Conservation (phyloP, 2,888 invertebrate genomes). For the Drosophila picticornis region DNA sequence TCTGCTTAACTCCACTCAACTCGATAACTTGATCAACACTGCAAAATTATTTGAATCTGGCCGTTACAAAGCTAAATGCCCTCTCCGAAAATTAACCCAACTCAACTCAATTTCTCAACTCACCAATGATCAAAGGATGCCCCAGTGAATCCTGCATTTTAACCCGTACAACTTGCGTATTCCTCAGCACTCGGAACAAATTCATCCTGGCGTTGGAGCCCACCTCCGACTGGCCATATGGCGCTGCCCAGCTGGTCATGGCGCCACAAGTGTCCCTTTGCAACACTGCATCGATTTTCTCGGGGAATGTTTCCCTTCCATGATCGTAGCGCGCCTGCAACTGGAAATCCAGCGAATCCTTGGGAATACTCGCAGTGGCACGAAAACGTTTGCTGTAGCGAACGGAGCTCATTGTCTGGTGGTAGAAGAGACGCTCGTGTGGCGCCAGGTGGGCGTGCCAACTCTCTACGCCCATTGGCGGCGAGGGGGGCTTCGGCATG, state of each 20-base stretch:
- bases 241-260: conserved; percentile 58
- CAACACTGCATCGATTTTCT: conserved; percentile 88
- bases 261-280: conserved; percentile 89
- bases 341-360: conserved; percentile 89
- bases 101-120: conserved; percentile 1
- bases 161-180: conserved; percentile 85
- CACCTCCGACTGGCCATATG: conserved; percentile 52
- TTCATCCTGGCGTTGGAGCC: conserved; percentile 73
- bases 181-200: conserved; percentile 88
- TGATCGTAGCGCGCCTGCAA: conserved; percentile 90
- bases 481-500: conserved; percentile 82
- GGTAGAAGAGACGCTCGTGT: conserved; percentile 86
- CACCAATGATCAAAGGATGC: conserved; percentile 86
- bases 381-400: conserved; percentile 85
- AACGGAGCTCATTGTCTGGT: conserved; percentile 87
- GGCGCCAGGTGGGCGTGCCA: conserved; percentile 84
- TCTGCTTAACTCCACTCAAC: background rate
- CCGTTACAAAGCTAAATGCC: background rate
- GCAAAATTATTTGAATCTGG: background rate
- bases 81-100: background rate
- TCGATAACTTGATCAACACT: background rate
- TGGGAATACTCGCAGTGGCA: conserved; percentile 85
- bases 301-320: conserved; percentile 88
- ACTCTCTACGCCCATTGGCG: conserved; percentile 54
- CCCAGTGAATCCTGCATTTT: conserved; percentile 83